Base-by-base conservation (phyloP, 2,888 invertebrate species). In the Oscheius sp. region DNA sequence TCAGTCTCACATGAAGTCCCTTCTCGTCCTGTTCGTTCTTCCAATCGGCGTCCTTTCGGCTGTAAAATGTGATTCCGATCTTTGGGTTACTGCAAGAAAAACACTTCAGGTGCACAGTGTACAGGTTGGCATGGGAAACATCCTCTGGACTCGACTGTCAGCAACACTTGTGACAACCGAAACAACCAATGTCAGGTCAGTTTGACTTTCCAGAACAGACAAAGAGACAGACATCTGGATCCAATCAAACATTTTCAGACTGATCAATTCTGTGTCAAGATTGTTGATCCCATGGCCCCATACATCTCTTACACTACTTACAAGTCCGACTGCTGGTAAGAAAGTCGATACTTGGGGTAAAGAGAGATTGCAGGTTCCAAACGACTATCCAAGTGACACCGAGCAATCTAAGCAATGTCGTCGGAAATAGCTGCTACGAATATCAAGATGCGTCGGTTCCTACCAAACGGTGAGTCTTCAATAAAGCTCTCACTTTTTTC, bases 191-290 rank as follows among this genome's bases (percentile, higher is more conserved):
- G 76, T 50, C 73, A 76, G 65, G 70, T 73, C 3, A 7, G 10
- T 4, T 1, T 68, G 5, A n/a, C 10, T n/a, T 3, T 35, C 37
- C 11, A 35, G 2, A 57, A 13, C n/a, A 10, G 21, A 37, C 11
- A 48, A 32, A 42, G 33, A 13, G 21, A n/a, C 63, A 9, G 9
- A 66, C 7, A 51, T n/a, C 13, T 66, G 53, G 7, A 29, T 32
- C 51, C 50, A 29, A 68, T 51, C 10, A 13, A 37, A 13, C 13
- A 29, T 33, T 11, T 70, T 72, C 59, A 74, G 74, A 74, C 68
- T 42, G 74, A 74, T 10, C 65, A 76, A 32, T 76, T 57, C 35
- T 76, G 76, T 37, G 76, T 76, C 37, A 76, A 76, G 58, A 76
- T 76, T 5, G 68, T 72, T n/a, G 76, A 76, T 47, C 60, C 73